Evolutionary conservation across 2,888 invertebrate species (phyloP), one percentile per base, ranked within the genome.

Genomic region (Drosophila dives): DNA sequence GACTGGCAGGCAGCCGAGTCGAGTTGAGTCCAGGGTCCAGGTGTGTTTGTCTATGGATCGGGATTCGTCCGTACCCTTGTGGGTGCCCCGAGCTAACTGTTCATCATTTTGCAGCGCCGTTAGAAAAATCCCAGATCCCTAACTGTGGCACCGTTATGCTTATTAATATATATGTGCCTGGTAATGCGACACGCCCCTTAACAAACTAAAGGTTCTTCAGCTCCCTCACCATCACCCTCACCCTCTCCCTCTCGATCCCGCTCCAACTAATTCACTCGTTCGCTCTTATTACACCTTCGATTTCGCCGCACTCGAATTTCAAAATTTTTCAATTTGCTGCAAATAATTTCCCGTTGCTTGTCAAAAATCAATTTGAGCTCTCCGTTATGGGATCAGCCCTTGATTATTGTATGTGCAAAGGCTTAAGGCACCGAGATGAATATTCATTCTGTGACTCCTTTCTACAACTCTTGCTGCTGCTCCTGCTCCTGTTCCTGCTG

Each of bases 141-240:
- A 29, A 45, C 36, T 15, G 23, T 45, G n/a, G 63, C 81, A 72
- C 85, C 85, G 86, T 86, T 86, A 86, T 89, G 81, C 79, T 86
- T 89, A 86, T 86, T 87, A 87, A 81, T 81, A 75, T 81, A 20
- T 55, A 17, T 54, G 53, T 59, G n/a, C 69, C 69, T 72, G 72
- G 81, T 89, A 86, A 89, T 89, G 78, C 59, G 90, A 84, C 84
- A 84, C 84, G 83, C 83, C 89, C 61, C 23, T 66, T 23, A 32
- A 11, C 29, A n/a, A 40, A 29, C 17, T 23, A 15, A 8, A 45
- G 7, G 23, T 23, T 15, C 23, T 15, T 45, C 23, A 23, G 45
- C 45, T 23, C 45, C 45, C 45, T 8, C 38, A 8, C 32, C 32
- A 8, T 32, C 29, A 32, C 38, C 38, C 8, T 36, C 36, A 36